A percentile compares a stretch with the other conserved stretches of the same genome.
Evolutionary conservation across 2,888 invertebrate species (phyloP).

Genomic region (Nemotelus nigrinus): DNA sequence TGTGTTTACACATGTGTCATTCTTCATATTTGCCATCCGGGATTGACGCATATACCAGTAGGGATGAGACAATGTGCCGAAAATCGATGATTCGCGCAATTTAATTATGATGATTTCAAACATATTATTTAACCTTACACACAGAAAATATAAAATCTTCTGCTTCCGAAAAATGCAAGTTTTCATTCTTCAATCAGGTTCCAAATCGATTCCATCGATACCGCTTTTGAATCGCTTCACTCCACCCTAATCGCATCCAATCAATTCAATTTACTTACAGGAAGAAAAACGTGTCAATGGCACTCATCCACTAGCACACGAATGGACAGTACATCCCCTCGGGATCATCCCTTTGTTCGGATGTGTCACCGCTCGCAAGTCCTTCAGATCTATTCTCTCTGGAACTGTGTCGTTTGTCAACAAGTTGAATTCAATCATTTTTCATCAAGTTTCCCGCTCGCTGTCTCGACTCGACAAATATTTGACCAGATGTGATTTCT

Average conservation of each 20-base stretch:
- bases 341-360: constrained; percentile 36
- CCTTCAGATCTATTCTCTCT: constrained; percentile 26
- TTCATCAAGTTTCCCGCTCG: constrained; percentile 29
- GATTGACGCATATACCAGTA: background rate
- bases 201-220: background rate
- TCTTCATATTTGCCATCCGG: constrained; percentile 41
- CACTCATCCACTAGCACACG: constrained; percentile 16
- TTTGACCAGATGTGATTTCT: constrained; percentile 43
- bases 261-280: background rate
- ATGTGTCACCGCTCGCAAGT: background rate
- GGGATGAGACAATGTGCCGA: background rate
- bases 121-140: too few relatives aligned
- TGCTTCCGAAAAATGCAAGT: too few relatives aligned
- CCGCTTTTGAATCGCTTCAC: too few relatives aligned
- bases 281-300: constrained; percentile 38
- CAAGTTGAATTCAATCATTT: constrained; percentile 44
- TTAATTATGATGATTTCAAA: background rate
- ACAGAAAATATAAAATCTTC: too few relatives aligned
- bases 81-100: background rate
- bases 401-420: constrained; percentile 40
- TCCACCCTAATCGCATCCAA: too few relatives aligned
- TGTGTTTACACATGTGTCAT: constrained; percentile 39
- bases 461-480: constrained; percentile 14
- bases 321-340: constrained; percentile 20
- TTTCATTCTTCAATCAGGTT: background rate